These are phyloP conservation scores for Dasyornis broadbenti DNA, from an alignment of 2,113 vertebrate genomes.

Conservation along the genomic window DNA sequence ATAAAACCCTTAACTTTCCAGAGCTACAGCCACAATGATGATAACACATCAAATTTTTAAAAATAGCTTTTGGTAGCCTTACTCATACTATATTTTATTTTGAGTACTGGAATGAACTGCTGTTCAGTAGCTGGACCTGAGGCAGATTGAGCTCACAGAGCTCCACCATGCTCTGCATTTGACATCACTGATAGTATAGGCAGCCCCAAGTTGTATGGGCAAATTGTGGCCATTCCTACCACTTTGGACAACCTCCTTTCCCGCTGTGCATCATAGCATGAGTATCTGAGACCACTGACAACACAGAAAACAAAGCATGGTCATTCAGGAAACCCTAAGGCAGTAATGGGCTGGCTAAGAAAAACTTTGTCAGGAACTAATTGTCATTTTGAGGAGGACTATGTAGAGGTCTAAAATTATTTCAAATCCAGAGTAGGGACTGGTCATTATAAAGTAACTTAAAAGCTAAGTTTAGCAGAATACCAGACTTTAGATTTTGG, in stretches of 20 bases:
- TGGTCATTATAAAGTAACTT: neutral
- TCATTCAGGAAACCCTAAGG: neutral
- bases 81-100: neutral
- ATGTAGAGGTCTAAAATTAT: neutral
- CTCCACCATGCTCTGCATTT: rapidly evolving
- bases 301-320: rapidly evolving
- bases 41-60: neutral
- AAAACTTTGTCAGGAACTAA: neutral
- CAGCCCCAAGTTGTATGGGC: neutral
- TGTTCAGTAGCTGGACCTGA: neutral
- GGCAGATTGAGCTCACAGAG: rapidly evolving
- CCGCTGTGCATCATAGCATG: too few species aligned
- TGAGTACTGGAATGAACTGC: neutral
- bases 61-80: neutral
- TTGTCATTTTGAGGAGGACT: neutral
- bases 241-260: neutral
- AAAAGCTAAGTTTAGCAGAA: conserved; percentile 8
- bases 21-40: neutral
- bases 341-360: neutral
- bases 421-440: neutral
- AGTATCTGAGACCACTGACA: neutral
- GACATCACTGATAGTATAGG: neutral
- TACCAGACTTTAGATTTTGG: neutral
- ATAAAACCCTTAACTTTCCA: neutral
- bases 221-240: neutral